Percentiles rank a stretch among this genome's conserved stretches.
Conservation (phyloP, 2,113 vertebrate genomes). For the Proterorhinus semilunaris region DNA sequence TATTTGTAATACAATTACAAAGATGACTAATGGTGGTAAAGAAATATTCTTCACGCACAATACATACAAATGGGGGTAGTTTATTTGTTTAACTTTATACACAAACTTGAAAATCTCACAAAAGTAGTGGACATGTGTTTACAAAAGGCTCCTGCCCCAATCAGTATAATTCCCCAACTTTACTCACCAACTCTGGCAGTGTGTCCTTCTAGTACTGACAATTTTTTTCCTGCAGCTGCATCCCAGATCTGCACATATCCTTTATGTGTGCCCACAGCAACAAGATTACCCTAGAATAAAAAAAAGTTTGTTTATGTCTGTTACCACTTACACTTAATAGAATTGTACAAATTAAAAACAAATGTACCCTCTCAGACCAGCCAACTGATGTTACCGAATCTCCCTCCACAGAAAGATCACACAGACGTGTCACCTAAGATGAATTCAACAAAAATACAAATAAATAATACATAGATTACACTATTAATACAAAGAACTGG, state of each 20-base stretch:
- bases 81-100: too few relatives aligned
- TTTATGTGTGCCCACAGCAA: slow-evolving; percentile 97
- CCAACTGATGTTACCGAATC: slow-evolving; percentile 97
- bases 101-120: too few relatives aligned
- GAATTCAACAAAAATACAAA: background rate
- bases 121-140: too few relatives aligned
- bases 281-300: slow-evolving; percentile 87
- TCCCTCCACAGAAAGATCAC: slow-evolving; percentile 96
- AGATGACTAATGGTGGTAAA: too few relatives aligned
- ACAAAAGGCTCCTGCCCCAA: too few relatives aligned
- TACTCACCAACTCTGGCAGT: slow-evolving; percentile 94
- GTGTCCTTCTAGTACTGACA: slow-evolving; percentile 93
- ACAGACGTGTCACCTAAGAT: slow-evolving; percentile 90
- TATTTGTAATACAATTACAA: slow-evolving; percentile 1
- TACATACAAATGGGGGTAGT: too few relatives aligned
- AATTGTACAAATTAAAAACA: background rate
- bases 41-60: too few relatives aligned
- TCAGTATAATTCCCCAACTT: background rate
- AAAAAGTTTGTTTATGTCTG: background rate
- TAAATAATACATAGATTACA: background rate
- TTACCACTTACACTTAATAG: background rate
- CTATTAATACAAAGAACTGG: background rate
- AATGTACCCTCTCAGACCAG: slow-evolving; percentile 95
- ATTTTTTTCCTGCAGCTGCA: slow-evolving; percentile 94
- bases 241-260: slow-evolving; percentile 99